These are phyloP conservation scores for Agrotis puta DNA, from an alignment of 2,888 invertebrate species.

Conservation along the genomic window DNA sequence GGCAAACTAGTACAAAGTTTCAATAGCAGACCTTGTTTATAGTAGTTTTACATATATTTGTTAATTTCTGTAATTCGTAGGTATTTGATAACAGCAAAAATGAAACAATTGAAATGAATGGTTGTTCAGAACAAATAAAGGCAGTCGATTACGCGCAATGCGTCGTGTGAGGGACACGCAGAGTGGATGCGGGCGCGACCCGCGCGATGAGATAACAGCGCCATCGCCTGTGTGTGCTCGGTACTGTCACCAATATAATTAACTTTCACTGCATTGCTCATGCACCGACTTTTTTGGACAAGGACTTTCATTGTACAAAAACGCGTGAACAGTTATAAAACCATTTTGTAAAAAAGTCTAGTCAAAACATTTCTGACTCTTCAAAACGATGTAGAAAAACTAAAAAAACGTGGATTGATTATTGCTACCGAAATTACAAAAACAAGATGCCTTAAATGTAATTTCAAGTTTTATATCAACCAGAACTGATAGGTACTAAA, in stretches of 20 bases:
- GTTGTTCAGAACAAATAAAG: conserved; percentile 28
- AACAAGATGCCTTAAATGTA: too few species aligned
- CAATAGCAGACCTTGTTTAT: background rate
- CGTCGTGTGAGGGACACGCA: conserved; percentile 37
- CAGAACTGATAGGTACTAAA: background rate
- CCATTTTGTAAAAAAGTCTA: background rate
- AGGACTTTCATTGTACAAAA: too few species aligned
- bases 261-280: conserved; percentile 10
- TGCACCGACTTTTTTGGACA: conserved; percentile 15
- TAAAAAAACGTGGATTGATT: too few species aligned
- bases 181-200: conserved; percentile 45
- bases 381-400: too few species aligned
- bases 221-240: conserved; percentile 22
- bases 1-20: background rate
- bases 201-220: conserved; percentile 30
- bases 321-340: too few species aligned
- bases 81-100: background rate
- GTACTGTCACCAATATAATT: conserved; percentile 9
- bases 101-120: background rate
- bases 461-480: too few species aligned
- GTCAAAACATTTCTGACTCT: too few species aligned
- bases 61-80: background rate
- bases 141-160: background rate
- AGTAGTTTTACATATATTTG: too few species aligned
- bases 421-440: too few species aligned